These are phyloP conservation scores for Sylvilagus floridanus DNA, from an alignment of 2,797 vertebrate genomes.

Conservation along the genomic window DNA sequence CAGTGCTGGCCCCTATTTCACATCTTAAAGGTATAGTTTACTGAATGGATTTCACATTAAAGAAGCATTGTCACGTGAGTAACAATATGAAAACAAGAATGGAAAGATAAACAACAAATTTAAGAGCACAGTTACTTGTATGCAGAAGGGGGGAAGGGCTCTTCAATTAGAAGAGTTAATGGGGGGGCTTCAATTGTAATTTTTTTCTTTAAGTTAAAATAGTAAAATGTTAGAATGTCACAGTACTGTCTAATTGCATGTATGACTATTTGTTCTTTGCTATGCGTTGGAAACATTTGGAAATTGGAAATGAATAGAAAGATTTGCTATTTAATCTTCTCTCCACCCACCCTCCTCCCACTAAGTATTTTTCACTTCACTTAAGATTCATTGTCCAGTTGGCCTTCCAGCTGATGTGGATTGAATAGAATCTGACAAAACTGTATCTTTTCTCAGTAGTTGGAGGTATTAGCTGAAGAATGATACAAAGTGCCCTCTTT, in stretches of 20 bases:
- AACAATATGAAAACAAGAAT: slow-evolving; percentile 35
- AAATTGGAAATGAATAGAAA: slow-evolving; percentile 63
- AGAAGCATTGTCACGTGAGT: background rate
- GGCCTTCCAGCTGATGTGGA: slow-evolving; percentile 18
- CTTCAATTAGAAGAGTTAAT: background rate
- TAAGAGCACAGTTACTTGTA: background rate
- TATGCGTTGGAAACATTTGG: slow-evolving; percentile 64
- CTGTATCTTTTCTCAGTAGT: slow-evolving; percentile 53
- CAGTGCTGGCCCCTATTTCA: background rate
- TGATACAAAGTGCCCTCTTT: slow-evolving; percentile 44
- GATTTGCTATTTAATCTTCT: slow-evolving; percentile 60
- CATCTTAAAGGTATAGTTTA: slow-evolving; percentile 25
- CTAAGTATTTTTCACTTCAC: slow-evolving; percentile 65
- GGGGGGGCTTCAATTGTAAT: background rate
- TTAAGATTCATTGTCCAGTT: slow-evolving; percentile 54
- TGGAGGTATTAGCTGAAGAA: slow-evolving; percentile 63
- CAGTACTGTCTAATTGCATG: background rate
- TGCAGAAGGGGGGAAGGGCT: background rate
- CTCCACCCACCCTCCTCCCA: background rate
- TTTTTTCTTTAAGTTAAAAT: slow-evolving; percentile 63
- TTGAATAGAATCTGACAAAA: slow-evolving; percentile 63
- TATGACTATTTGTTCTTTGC: slow-evolving; percentile 39
- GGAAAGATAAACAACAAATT: slow-evolving; percentile 10
- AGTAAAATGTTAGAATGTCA: slow-evolving; percentile 38
- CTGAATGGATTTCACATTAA: slow-evolving; percentile 60